Base-by-base conservation (phyloP, 2,888 invertebrate genomes). In the Dendrolimus pini region DNA sequence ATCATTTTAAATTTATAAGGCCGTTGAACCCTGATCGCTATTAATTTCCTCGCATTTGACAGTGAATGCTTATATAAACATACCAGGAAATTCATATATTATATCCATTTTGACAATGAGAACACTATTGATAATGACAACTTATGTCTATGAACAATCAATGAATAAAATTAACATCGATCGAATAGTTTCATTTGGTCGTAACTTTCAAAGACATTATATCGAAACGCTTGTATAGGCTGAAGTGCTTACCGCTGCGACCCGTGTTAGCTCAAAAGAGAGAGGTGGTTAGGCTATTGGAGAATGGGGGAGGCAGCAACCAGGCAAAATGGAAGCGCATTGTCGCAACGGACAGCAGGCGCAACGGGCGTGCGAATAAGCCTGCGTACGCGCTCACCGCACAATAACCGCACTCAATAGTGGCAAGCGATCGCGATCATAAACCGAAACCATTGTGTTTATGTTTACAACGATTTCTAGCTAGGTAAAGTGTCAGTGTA, bases 201-300 rank as follows among this genome's bases (percentile, higher is more conserved):
- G 47, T 47, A 47, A 47, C 12, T 47, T 47, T 47, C 47, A 47
- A 47, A 47, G 47, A 12, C 47, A 12, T 47, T 47, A 47, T 47
- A 47, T 47, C 47, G 30, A 30, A 59, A 61, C 57, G 62, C 64
- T 63, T 60, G 63, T 60, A 61, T 61, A 59, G 65, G 60, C 62
- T 65, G 68, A 62, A 65, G 63, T 61, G 74, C 73, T 74, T 75
- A 79, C 78, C 75, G 79, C 77, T 77, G 78, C 72, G 65, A 63
- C 73, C 61, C 58, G 65, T 47, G 77, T 75, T 74, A 79, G 75
- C 74, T 84, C 78, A 84, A 89, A 89, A 90, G 89, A 89, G 89
- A 90, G 89, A 90, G 89, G 89, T 82, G 84, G 82, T 82, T 82
- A 82, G 80, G 82, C 77, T 73, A 71, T 77, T 75, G 77, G 73